Conservation (phyloP, 2,113 vertebrate genomes). For the Pygoscelis adeliae region DNA sequence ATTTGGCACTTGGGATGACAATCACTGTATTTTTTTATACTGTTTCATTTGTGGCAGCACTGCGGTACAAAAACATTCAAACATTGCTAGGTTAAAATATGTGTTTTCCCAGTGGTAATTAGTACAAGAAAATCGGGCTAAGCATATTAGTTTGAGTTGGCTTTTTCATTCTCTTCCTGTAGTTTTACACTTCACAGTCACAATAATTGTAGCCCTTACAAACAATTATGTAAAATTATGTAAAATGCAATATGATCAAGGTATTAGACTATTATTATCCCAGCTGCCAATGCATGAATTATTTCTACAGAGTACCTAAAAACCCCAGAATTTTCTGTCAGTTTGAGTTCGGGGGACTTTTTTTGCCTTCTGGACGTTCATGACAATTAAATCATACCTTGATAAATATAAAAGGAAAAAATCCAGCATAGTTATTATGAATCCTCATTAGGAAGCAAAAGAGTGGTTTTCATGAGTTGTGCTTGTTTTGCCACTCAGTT, state of each 20-base stretch:
- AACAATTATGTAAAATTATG: constrained; percentile 62
- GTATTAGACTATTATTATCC: constrained; percentile 41
- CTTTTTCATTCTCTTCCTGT: constrained; percentile 40
- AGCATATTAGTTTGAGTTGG: constrained; percentile 13
- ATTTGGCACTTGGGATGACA: not conserved
- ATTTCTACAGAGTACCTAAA: constrained; percentile 10
- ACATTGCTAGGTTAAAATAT: constrained; percentile 31
- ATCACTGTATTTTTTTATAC: not conserved
- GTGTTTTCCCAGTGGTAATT: constrained; percentile 56
- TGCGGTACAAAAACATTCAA: not conserved
- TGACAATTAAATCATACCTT: constrained; percentile 70
- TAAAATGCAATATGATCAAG: constrained; percentile 53
- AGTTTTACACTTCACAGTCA: constrained; percentile 43
- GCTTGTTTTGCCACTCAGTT: constrained; percentile 59
- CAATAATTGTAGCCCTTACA: constrained; percentile 59
- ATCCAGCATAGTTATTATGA: constrained; percentile 30
- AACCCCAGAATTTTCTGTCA: not conserved
- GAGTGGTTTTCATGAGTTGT: constrained; percentile 49
- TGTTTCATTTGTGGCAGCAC: not conserved
- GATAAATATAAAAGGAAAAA: constrained; percentile 52
- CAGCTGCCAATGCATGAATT: constrained; percentile 14
- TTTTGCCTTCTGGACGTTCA: constrained; percentile 23
- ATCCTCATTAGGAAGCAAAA: constrained; percentile 63
- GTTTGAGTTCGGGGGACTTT: constrained; percentile 23
- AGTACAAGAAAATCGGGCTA: constrained; percentile 51